Percentiles rank a stretch among this genome's conserved stretches.
Conservation (phyloP, 2,888 invertebrate species). For the Escarpia spicata region DNA sequence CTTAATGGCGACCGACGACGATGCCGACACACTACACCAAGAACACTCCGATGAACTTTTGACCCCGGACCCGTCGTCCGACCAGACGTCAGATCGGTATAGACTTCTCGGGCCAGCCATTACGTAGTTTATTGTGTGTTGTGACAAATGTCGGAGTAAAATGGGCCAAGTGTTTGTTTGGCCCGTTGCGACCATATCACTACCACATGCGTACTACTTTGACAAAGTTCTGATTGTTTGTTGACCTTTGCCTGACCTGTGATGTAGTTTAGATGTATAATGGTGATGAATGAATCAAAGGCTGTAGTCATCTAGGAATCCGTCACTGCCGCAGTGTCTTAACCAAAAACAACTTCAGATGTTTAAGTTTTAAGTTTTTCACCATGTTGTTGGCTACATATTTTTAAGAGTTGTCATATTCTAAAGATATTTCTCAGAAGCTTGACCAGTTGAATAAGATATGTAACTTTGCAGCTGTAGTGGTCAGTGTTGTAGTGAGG, state of each 20-base stretch:
- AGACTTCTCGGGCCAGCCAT: not conserved
- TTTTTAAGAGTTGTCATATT: not conserved
- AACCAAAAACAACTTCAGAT: not conserved
- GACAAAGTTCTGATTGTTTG: not conserved
- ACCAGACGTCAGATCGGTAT: not conserved
- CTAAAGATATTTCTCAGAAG: not conserved
- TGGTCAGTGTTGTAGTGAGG: not conserved
- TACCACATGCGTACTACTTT: not conserved
- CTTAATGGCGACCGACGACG: not conserved
- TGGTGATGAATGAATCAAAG: not conserved
- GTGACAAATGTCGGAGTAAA: not conserved
- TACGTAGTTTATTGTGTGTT: not conserved
- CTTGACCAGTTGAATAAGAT: not conserved
- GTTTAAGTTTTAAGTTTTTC: not conserved
- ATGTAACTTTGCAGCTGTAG: not conserved
- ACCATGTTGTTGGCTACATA: not conserved
- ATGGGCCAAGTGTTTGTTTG: not conserved
- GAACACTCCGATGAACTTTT: constrained; percentile 6
- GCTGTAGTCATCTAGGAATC: not conserved
- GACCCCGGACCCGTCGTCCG: not conserved
- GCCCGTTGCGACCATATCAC: not conserved
- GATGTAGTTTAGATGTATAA: not conserved
- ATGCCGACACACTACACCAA: not conserved
- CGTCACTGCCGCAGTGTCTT: not conserved
- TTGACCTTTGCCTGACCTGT: not conserved